Conservation (phyloP, 2,888 invertebrate genomes). For the Prosapia bicincta region DNA sequence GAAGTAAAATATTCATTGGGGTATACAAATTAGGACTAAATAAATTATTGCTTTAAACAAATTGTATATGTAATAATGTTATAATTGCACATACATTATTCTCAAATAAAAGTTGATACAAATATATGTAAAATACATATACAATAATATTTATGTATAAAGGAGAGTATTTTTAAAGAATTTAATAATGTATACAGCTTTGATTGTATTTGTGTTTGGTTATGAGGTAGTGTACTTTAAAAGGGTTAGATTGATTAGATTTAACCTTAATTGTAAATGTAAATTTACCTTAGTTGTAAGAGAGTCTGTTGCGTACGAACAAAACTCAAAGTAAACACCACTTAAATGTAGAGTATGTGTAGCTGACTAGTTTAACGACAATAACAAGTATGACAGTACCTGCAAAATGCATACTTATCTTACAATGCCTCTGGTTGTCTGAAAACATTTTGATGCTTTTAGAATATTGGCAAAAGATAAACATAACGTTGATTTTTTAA, state of each 20-base stretch:
- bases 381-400: background rate
- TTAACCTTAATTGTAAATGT: background rate
- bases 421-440: background rate
- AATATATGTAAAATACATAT: background rate
- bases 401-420: background rate
- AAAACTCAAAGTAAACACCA: background rate
- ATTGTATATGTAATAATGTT: background rate
- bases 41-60: background rate
- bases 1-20: background rate
- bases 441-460: too few relatives aligned
- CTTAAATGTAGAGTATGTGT: background rate
- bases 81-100: background rate
- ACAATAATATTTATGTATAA: background rate
- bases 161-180: background rate
- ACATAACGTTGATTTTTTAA: too few relatives aligned
- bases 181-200: background rate
- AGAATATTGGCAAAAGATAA: too few relatives aligned
- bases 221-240: background rate
- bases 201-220: background rate
- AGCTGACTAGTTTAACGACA: background rate
- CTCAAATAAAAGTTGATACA: background rate
- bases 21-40: background rate
- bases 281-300: background rate
- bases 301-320: background rate
- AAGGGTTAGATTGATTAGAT: background rate